Evolutionary conservation across 2,113 vertebrate genomes (phyloP).

Genomic region (Pollachius pollachius): DNA sequence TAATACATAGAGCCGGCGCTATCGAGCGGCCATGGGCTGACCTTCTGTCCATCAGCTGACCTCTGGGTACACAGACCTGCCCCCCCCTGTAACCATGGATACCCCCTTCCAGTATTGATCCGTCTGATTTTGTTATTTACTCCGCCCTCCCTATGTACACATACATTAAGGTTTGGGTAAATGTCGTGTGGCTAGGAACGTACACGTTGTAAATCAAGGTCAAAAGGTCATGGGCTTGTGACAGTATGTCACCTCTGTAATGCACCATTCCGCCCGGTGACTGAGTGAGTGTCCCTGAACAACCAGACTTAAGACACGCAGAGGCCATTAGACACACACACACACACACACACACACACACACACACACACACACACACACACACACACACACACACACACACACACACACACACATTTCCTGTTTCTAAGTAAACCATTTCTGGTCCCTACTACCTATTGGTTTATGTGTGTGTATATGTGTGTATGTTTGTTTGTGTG

Average conservation of each 20-base stretch:
- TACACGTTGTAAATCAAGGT: no score
- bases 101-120: neutral
- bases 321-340: neutral
- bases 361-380: neutral
- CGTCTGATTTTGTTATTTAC: neutral
- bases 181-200: no score
- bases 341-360: neutral
- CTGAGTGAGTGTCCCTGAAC: no score
- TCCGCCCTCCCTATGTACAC: neutral
- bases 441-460: neutral
- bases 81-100: neutral
- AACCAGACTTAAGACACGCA: neutral
- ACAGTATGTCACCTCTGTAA: no score
- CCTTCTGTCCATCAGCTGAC: conserved; percentile 24
- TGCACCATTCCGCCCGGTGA: no score
- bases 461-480: neutral
- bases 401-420: conserved; percentile 15
- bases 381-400: neutral
- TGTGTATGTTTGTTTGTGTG: neutral
- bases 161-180: no score
- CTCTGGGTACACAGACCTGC: neutral
- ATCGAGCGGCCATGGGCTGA: conserved; percentile 30
- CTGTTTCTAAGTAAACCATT: neutral
- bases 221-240: no score
- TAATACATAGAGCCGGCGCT: conserved; percentile 37